phyloP scores from a whole-genome alignment of 2,888 invertebrate species.

The Drosophila flavopinicola region DNA sequence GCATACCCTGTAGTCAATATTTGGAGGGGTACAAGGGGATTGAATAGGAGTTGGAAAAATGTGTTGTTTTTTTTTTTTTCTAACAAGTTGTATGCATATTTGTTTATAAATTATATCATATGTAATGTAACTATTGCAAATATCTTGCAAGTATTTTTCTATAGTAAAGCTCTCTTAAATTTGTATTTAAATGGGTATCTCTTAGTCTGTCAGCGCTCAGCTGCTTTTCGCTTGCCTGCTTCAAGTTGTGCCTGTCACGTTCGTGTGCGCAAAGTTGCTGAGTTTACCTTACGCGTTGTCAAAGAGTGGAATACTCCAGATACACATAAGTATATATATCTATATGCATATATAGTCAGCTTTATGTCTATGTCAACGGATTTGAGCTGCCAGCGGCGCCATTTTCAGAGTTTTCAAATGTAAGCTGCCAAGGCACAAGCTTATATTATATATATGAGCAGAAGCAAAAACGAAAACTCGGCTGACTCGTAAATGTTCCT shows the following conservation, averaged over 20 bases:
- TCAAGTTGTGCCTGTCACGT: constrained; percentile 45
- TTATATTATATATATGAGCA: constrained; percentile 1
- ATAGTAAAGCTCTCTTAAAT: too few relatives aligned
- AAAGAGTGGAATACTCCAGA: constrained; percentile 16
- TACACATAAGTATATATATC: constrained; percentile 6
- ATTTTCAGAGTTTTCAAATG: constrained; percentile 52
- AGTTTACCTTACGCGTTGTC: constrained; percentile 16
- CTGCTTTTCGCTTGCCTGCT: constrained; percentile 4
- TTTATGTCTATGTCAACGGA: constrained; percentile 59
- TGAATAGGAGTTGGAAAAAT: too few relatives aligned
- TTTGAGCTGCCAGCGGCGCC: constrained; percentile 40
- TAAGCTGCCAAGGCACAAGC: constrained; percentile 30
- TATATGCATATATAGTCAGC: constrained; percentile 12
- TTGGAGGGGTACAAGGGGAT: too few relatives aligned
- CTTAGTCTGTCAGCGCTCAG: not conserved
- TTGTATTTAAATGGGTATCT: constrained; percentile 10
- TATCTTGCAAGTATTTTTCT: too few relatives aligned
- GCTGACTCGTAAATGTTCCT: constrained; percentile 52
- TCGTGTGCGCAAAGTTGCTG: constrained; percentile 48
- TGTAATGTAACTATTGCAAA: too few relatives aligned
- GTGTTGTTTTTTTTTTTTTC: too few relatives aligned
- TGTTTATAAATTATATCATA: too few relatives aligned
- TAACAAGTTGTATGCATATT: too few relatives aligned
- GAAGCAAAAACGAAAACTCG: constrained; percentile 35
- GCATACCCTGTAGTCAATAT: not conserved